Conservation (phyloP, 2,113 vertebrate genomes). For the Macrotis lagotis region DNA sequence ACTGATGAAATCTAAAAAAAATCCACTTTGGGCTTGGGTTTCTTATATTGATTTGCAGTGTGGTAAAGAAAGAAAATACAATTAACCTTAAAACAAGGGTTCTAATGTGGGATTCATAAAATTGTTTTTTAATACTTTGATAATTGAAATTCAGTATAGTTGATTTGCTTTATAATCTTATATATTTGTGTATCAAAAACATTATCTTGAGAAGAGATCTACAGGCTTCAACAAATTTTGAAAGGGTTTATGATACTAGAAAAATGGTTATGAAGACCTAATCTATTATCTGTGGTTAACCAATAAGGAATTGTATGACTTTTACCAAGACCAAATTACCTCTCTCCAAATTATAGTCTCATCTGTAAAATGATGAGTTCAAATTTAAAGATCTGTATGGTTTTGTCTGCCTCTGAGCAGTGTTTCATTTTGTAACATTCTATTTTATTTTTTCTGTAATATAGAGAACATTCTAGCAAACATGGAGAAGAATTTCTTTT, state of each 20-base stretch:
- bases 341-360: not conserved
- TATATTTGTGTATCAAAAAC: not conserved
- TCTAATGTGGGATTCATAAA: not conserved
- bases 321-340: not conserved
- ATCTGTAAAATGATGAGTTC: constrained; percentile 3
- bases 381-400: constrained; percentile 25
- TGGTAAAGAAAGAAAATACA: not conserved
- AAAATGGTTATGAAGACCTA: not conserved
- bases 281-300: not conserved
- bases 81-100: not conserved
- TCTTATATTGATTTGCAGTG: not conserved
- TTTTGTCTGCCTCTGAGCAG: not conserved
- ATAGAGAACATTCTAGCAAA: not conserved
- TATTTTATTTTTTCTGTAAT: not conserved
- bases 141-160: not conserved
- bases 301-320: not conserved
- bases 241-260: not conserved
- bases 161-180: not conserved
- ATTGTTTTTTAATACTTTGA: not conserved
- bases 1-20: not conserved
- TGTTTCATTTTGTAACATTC: not conserved
- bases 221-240: not conserved
- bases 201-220: not conserved
- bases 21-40: not conserved
- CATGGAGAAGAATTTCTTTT: not conserved